phyloP scores from a whole-genome alignment of 2,888 invertebrate species.

The Scaptomyza tumidula region DNA sequence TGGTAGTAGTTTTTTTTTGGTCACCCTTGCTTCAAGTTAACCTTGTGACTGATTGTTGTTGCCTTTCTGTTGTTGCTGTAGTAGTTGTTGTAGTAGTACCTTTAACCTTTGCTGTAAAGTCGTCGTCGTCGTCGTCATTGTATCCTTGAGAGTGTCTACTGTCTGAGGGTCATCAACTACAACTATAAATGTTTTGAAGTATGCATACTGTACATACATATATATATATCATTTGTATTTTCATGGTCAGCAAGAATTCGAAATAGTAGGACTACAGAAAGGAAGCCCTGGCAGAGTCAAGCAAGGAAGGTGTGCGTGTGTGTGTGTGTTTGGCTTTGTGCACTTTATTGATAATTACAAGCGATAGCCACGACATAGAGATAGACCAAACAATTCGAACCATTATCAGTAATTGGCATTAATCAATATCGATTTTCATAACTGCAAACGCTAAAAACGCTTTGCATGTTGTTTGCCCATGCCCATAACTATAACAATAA shows the following conservation, averaged over 20 bases:
- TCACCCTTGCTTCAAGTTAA: constrained; percentile 52
- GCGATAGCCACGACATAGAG: constrained; percentile 15
- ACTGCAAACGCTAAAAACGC: constrained; percentile 37
- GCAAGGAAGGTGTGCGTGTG: constrained; percentile 36
- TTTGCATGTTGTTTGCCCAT: constrained; percentile 61
- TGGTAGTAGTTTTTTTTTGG: constrained; percentile 29
- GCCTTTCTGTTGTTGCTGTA: constrained; percentile 16
- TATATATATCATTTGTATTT: constrained; percentile 30
- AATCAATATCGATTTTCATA: constrained; percentile 72
- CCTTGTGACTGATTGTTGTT: constrained; percentile 57
- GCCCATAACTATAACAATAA: constrained; percentile 34
- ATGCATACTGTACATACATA: constrained; percentile 17
- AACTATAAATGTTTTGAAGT: constrained; percentile 45
- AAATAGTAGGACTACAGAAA: constrained; percentile 27
- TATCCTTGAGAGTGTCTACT: constrained; percentile 77
- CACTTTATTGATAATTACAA: constrained; percentile 57
- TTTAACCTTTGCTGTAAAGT: constrained; percentile 71
- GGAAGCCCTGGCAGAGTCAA: background rate
- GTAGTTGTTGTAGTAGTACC: constrained; percentile 59
- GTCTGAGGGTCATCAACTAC: constrained; percentile 77
- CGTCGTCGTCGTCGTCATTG: constrained; percentile 32
- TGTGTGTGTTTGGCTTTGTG: constrained; percentile 4
- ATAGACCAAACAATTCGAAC: constrained; percentile 14
- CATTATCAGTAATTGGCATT: constrained; percentile 74
- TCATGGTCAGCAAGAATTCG: constrained; percentile 49